These are phyloP conservation scores for Helicoverpa zea DNA, from an alignment of 1,140 invertebrate species.

Conservation along the genomic window DNA sequence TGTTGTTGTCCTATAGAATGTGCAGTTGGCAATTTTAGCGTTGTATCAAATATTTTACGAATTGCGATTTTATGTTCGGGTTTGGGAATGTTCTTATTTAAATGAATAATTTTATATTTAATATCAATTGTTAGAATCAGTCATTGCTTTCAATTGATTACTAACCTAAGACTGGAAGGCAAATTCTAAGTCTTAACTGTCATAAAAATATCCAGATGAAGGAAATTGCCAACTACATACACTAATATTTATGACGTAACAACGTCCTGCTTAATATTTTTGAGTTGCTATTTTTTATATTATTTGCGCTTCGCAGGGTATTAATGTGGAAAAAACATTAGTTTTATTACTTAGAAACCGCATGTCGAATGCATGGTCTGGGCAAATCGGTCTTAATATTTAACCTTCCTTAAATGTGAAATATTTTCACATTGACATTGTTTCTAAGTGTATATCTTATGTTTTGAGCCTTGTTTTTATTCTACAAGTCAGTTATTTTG, in stretches of 20 bases:
- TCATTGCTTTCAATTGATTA: too few relatives aligned
- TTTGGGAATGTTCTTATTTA: too few relatives aligned
- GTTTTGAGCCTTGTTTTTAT: background rate
- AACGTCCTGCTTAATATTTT: conserved; percentile 8
- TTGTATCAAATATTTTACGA: background rate
- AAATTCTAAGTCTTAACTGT: too few relatives aligned
- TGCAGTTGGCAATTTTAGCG: conserved; percentile 4
- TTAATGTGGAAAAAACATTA: conserved; percentile 31
- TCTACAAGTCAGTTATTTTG: background rate
- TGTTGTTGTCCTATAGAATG: background rate
- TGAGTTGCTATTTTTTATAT: conserved; percentile 20
- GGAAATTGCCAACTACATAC: background rate
- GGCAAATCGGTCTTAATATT: conserved; percentile 3
- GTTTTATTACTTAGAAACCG: conserved; percentile 32
- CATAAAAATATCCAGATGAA: too few relatives aligned
- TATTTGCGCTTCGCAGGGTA: conserved; percentile 17
- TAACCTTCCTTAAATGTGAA: conserved; percentile 2
- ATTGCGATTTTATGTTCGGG: background rate
- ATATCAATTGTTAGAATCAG: too few relatives aligned
- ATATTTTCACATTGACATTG: conserved; percentile 5
- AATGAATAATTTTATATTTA: too few relatives aligned
- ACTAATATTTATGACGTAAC: background rate
- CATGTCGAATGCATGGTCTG: conserved; percentile 19
- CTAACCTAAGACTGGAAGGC: too few relatives aligned
- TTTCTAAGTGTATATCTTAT: conserved; percentile 25